phyloP scores from a whole-genome alignment of 2,113 vertebrate genomes.

The Drymodes brunneopygia region DNA sequence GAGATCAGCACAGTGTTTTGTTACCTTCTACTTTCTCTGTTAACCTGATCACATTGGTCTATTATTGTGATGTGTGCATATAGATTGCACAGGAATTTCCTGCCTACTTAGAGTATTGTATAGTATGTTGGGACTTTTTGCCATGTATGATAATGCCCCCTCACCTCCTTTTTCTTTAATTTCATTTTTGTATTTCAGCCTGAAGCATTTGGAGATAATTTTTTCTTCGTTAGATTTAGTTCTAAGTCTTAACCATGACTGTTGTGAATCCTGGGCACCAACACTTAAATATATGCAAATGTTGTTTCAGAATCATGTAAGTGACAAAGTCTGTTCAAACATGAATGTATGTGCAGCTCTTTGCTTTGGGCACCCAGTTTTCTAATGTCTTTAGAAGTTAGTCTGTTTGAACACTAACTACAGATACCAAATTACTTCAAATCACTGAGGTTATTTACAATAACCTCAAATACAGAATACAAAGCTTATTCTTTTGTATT shows the following conservation, averaged over 20 bases:
- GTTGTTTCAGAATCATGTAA: neutral
- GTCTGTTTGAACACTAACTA: neutral
- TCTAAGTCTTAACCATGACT: neutral
- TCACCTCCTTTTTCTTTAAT: accelerated
- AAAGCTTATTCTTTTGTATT: no score
- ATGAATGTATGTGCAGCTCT: neutral
- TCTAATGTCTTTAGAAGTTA: neutral
- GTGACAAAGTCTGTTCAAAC: neutral
- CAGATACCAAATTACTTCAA: neutral
- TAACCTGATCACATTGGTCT: neutral
- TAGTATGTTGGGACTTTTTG: neutral
- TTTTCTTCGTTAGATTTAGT: neutral
- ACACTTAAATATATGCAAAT: neutral
- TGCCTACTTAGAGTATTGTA: neutral
- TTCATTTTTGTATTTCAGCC: neutral
- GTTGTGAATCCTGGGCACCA: neutral
- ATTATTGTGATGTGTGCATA: neutral
- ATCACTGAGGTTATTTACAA: neutral
- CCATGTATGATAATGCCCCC: accelerated
- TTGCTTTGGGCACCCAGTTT: neutral
- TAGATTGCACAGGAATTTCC: neutral
- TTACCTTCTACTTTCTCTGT: neutral
- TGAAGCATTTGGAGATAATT: neutral
- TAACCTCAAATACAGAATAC: no score
- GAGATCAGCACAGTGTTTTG: neutral